Conservation (phyloP, 1,140 invertebrate species). For the Brachionus sp. region DNA sequence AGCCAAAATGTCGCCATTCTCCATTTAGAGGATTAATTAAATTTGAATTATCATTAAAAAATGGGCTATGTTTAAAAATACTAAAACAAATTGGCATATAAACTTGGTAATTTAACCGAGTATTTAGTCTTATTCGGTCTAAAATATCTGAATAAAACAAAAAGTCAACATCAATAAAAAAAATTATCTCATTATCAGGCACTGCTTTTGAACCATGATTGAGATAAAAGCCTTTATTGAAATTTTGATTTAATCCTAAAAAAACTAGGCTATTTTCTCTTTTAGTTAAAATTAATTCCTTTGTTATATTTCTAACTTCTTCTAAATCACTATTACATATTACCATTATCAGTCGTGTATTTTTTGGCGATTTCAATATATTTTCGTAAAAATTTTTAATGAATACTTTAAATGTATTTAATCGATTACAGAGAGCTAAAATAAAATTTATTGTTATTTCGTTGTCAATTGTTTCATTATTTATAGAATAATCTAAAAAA, state of each 20-base stretch:
- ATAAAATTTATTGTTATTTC: background rate
- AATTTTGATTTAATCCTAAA: background rate
- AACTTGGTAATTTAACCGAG: background rate
- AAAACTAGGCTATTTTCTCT: too few species aligned
- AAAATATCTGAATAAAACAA: conserved; percentile 55
- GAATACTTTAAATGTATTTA: background rate
- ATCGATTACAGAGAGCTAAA: background rate
- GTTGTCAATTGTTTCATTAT: background rate
- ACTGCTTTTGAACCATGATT: background rate
- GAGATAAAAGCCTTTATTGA: background rate
- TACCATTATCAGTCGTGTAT: too few species aligned
- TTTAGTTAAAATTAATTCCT: too few species aligned
- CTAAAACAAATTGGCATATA: background rate
- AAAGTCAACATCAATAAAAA: conserved; percentile 67
- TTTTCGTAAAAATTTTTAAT: background rate
- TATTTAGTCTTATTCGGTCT: conserved; percentile 60
- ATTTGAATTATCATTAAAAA: background rate
- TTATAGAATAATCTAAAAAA: background rate
- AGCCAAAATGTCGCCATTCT: background rate
- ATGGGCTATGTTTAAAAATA: background rate
- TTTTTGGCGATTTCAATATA: too few species aligned
- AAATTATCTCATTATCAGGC: conserved; percentile 60
- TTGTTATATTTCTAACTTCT: too few species aligned
- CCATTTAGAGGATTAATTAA: background rate
- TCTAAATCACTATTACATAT: too few species aligned